Conservation (phyloP, 2,113 vertebrate genomes). For the Elephantulus edwardii region DNA sequence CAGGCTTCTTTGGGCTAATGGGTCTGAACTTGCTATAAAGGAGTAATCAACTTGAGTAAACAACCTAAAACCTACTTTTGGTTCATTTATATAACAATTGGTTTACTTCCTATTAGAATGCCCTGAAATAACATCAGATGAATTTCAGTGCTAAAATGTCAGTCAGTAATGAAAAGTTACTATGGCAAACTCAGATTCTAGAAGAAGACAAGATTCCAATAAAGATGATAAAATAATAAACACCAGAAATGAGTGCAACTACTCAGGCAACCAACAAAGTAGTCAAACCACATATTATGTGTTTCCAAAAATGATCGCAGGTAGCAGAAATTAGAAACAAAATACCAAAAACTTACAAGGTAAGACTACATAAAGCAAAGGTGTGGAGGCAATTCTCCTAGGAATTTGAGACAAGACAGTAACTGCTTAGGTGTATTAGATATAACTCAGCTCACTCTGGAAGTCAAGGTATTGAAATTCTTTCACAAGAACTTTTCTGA, state of each 20-base stretch:
- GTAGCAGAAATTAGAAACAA: not conserved
- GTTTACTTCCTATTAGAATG: conserved; percentile 41
- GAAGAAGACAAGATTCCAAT: not conserved
- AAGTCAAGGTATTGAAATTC: not conserved
- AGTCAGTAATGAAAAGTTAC: conserved; percentile 42
- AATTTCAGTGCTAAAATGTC: conserved; percentile 13
- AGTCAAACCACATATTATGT: not conserved
- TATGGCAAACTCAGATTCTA: not conserved
- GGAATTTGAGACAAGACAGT: not conserved
- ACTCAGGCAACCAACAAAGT: not conserved
- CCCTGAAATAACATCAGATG: conserved; percentile 10
- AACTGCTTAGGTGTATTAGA: not conserved
- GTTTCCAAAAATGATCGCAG: not conserved
- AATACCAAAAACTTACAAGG: not conserved
- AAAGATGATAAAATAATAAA: not conserved
- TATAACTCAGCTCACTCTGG: not conserved
- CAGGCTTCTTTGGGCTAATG: not conserved
- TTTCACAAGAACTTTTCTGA: not conserved
- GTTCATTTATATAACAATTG: not conserved
- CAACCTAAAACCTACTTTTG: not conserved
- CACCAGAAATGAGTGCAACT: not conserved
- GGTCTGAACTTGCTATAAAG: not conserved
- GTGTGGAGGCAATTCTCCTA: not conserved
- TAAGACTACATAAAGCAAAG: not conserved
- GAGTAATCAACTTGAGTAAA: not conserved